Evolutionary conservation across 2,797 vertebrate species (phyloP).

Genomic region (Cuniculus paca): DNA sequence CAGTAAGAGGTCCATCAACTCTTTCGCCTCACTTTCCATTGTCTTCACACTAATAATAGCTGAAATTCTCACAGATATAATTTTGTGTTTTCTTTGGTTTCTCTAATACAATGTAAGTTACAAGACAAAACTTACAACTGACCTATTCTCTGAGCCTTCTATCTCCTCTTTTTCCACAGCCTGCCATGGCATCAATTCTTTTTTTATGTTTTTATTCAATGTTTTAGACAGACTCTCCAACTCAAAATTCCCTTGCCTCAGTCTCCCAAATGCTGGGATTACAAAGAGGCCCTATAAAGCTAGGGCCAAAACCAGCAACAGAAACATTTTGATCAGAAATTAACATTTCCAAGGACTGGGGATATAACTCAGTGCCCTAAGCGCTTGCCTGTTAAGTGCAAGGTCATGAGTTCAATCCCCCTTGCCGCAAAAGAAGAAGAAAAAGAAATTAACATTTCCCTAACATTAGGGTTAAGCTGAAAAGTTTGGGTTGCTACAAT

Average conservation of each 20-base stretch:
- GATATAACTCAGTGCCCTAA: too few species aligned
- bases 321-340: neutral
- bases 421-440: too few species aligned
- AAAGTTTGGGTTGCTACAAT: neutral
- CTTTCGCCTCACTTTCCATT: neutral
- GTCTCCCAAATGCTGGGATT: neutral
- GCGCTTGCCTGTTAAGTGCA: too few species aligned
- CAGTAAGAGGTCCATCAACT: neutral
- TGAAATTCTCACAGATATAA: neutral
- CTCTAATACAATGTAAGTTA: neutral
- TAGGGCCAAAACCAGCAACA: conserved; percentile 13
- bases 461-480: neutral
- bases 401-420: too few species aligned
- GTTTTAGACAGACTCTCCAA: neutral
- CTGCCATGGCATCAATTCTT: neutral
- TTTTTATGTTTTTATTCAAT: neutral
- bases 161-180: neutral
- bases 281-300: neutral
- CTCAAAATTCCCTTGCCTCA: neutral
- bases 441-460: conserved; percentile 21
- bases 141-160: neutral
- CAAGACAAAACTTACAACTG: neutral
- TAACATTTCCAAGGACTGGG: conserved; percentile 15
- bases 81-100: conserved; percentile 10
- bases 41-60: neutral